These are phyloP conservation scores for Urophycis tenuis DNA, from an alignment of 2,797 vertebrate genomes.

Conservation along the genomic window DNA sequence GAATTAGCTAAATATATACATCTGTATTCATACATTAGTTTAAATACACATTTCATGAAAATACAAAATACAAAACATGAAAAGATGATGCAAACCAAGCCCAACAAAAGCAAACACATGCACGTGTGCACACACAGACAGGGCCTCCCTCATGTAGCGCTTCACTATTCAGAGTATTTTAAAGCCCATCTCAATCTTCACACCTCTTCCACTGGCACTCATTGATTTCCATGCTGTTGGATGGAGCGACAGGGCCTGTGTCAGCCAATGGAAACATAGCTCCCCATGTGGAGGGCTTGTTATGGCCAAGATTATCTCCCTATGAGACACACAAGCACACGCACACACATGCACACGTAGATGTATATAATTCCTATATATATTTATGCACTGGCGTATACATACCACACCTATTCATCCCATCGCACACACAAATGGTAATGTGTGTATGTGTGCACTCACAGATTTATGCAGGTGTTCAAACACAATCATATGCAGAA, in stretches of 20 bases:
- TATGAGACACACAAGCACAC: slow-evolving; percentile 28
- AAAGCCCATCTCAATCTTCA: slow-evolving; percentile 57
- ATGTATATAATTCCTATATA: not conserved
- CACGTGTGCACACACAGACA: not conserved
- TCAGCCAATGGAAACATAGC: slow-evolving; percentile 54
- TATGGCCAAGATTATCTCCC: slow-evolving; percentile 15
- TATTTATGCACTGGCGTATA: not conserved
- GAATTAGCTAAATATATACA: slow-evolving; percentile 21
- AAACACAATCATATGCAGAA: slow-evolving; percentile 37
- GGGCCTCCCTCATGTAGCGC: not conserved
- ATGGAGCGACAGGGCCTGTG: slow-evolving; percentile 43
- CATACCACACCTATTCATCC: not conserved
- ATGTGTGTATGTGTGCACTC: not conserved
- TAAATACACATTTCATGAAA: not conserved
- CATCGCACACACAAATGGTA: not conserved
- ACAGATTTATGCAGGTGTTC: slow-evolving; percentile 45
- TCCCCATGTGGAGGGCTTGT: slow-evolving; percentile 38
- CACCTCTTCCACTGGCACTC: slow-evolving; percentile 57
- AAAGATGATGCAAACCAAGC: not conserved
- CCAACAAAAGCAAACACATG: not conserved
- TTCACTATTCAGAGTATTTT: slow-evolving; percentile 40
- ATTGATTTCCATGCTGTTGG: slow-evolving; percentile 67
- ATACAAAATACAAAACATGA: not conserved
- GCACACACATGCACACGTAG: not conserved
- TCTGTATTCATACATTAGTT: not conserved